Base-by-base conservation (phyloP, 2,888 invertebrate species). In the Acrobasis suavella region DNA sequence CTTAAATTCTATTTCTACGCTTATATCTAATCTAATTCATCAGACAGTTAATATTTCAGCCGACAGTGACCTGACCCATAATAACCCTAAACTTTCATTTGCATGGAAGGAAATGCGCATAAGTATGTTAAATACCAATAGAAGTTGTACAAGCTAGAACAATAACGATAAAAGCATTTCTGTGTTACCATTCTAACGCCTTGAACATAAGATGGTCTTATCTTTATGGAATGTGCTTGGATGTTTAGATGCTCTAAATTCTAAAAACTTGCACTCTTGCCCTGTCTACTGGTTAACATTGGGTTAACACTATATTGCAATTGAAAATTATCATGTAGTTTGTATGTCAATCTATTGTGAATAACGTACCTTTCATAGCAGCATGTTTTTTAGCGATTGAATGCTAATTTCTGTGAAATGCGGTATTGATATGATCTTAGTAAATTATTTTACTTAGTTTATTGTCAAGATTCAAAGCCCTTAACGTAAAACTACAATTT, bases 91-190 rank as follows among this genome's bases (percentile, higher is more conserved):
- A 56, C 42, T 56, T 56, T 56, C 56, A 12, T 56, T 56, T 56
- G 56, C 22, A 56, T 46, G 9, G 46, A 56, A 7, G 3, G n/a
- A 12, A 56, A 16, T 54, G n/a, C 54, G 49, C 50, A 37, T 39
- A 50, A 60, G 38, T 60, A 17, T 10, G n/a, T 17, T 38, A 66
- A 60, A 50, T 66, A 16, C 50, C 39, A 64, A 65, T 62, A 62
- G 60, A 52, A 38, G 50, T 42, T n/a, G 46, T 62, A 65, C 69
- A 62, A 55, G 64, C 50, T 67, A 63, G 70, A 69, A 72, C 66
- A 66, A 63, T 62, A 64, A 63, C 62, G 69, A 69, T 75, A 74
- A 76, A 77, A 77, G 70, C 72, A 69, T 73, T 74, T 65, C 70
- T 63, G 50, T 71, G 70, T 72, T 59, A 62, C 46, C 52, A 22